Conservation (phyloP, 2,888 invertebrate species). For the Tetranychus truncatus region DNA sequence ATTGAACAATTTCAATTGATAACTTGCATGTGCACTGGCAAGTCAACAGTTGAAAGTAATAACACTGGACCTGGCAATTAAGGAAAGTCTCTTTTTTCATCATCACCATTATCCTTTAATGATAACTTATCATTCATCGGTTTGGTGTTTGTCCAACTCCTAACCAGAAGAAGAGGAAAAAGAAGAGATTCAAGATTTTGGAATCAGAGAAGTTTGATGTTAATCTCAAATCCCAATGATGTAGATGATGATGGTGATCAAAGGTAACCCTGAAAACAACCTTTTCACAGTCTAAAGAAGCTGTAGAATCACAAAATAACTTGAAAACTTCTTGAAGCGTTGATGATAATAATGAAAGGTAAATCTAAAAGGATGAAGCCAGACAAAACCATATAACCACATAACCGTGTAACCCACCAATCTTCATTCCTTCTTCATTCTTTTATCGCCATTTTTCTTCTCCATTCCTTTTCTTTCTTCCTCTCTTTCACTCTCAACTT, state of each 20-base stretch:
- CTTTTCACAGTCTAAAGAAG: neutral
- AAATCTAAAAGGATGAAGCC: neutral
- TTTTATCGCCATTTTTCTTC: neutral
- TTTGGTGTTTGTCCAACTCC: neutral
- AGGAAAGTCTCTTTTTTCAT: neutral
- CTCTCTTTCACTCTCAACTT: neutral
- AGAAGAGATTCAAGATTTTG: neutral
- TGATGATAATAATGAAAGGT: neutral
- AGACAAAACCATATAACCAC: conserved; percentile 1
- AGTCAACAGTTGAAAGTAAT: neutral
- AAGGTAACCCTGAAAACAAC: conserved; percentile 1
- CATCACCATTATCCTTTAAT: neutral
- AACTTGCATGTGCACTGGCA: neutral
- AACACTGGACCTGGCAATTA: too few species aligned
- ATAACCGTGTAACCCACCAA: conserved; percentile 1
- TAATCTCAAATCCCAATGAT: neutral
- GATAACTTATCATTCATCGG: neutral
- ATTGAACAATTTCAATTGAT: neutral
- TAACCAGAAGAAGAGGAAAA: neutral
- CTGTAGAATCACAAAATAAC: neutral
- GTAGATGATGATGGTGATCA: neutral
- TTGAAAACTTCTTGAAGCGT: neutral
- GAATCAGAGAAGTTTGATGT: too few species aligned
- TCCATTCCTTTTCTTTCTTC: neutral
- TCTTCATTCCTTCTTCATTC: neutral